Conservation (phyloP, 2,113 vertebrate genomes). For the Nycticebus coucang region DNA sequence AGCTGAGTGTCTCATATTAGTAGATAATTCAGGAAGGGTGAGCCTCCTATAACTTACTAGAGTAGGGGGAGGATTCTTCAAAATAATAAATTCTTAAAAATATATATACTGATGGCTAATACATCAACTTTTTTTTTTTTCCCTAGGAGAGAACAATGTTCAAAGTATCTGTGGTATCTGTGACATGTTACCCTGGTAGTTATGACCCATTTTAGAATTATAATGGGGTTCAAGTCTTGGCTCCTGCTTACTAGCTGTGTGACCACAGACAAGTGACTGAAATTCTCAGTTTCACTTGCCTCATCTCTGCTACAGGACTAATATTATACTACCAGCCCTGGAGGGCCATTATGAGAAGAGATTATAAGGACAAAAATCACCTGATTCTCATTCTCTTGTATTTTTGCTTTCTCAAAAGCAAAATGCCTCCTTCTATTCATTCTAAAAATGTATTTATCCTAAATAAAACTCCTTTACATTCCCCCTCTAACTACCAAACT, state of each 20-base stretch:
- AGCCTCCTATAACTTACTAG: not conserved
- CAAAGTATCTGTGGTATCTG: not conserved
- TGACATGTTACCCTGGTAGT: not conserved
- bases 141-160: not conserved
- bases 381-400: not conserved
- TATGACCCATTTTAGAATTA: not conserved
- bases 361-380: not conserved
- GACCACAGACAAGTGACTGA: not conserved
- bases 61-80: not conserved
- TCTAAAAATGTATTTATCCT: not conserved
- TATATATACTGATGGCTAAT: not conserved
- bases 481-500: not conserved
- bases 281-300: not conserved
- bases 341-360: not conserved
- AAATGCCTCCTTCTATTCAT: not conserved
- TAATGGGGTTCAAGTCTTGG: not conserved
- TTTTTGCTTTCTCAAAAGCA: not conserved
- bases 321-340: not conserved
- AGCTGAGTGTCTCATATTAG: not conserved
- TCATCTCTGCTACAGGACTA: not conserved
- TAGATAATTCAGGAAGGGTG: not conserved
- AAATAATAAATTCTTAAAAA: not conserved
- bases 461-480: not conserved
- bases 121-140: not conserved
- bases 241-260: not conserved